These are phyloP conservation scores for Liparis tanakae DNA, from an alignment of 2,797 vertebrate species.

Conservation along the genomic window DNA sequence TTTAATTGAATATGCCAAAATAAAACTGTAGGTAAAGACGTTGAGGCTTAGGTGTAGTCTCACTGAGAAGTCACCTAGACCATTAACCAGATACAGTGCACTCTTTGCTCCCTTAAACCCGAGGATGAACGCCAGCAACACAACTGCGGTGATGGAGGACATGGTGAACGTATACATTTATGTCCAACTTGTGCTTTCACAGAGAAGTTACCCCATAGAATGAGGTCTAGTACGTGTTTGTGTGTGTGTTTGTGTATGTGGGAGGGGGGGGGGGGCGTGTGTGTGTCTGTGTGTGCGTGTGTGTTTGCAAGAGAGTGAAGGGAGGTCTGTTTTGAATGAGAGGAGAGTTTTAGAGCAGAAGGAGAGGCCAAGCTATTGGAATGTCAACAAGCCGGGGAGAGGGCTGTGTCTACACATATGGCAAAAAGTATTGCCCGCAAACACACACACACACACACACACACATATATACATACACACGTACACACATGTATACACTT, in stretches of 20 bases:
- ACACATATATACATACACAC: constrained; percentile 33
- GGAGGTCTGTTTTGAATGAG: constrained; percentile 71
- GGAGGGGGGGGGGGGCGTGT: not conserved
- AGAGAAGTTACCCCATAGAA: constrained; percentile 31
- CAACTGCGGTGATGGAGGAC: constrained; percentile 15
- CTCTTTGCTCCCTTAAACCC: constrained; percentile 1
- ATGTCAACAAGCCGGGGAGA: constrained; percentile 73
- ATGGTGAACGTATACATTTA: constrained; percentile 21
- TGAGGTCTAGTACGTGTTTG: not conserved
- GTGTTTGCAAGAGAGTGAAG: constrained; percentile 5
- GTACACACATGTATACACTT: constrained; percentile 27
- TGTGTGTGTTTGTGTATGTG: constrained; percentile 4
- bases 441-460: constrained; percentile 32
- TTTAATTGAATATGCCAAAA: not conserved
- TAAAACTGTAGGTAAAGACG: not conserved
- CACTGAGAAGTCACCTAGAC: not conserved
- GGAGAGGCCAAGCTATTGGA: constrained; percentile 73
- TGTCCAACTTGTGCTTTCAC: constrained; percentile 44
- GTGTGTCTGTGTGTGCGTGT: constrained; percentile 23
- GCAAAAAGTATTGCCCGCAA: constrained; percentile 22
- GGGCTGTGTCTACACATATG: constrained; percentile 59
- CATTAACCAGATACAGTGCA: not conserved
- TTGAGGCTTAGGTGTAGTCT: not conserved
- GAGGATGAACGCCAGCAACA: constrained; percentile 15
- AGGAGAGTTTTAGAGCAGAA: constrained; percentile 59